Percentiles rank a stretch among this genome's conserved stretches.
These are phyloP conservation scores for Petrocephalus schoutedeni DNA, from an alignment of 2,797 vertebrate species.

Conservation along the genomic window DNA sequence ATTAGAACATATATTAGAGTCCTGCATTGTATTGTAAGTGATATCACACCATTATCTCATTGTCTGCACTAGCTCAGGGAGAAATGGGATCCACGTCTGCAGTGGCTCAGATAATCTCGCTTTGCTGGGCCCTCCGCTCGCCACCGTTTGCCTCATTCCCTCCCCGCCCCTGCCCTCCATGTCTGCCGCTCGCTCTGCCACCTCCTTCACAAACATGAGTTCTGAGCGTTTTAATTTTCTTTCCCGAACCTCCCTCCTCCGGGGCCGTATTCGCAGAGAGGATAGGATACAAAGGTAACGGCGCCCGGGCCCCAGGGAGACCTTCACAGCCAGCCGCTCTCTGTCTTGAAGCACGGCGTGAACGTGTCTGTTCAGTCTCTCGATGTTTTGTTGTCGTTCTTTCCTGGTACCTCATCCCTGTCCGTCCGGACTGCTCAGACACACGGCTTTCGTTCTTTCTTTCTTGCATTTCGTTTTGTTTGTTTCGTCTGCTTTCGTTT, in stretches of 20 bases:
- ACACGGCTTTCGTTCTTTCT: conserved; percentile 51
- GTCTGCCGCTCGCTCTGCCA: conserved; percentile 37
- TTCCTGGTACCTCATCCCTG: conserved; percentile 74
- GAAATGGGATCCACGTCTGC: not conserved
- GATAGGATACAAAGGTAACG: conserved; percentile 84
- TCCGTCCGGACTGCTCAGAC: conserved; percentile 69
- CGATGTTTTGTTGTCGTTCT: conserved; percentile 75
- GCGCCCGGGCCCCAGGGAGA: conserved; percentile 84
- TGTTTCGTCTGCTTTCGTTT: not conserved
- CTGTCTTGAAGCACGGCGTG: conserved; percentile 81
- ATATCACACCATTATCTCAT: not conserved
- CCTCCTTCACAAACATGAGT: conserved; percentile 49
- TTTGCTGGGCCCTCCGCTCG: not conserved
- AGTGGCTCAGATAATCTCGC: not conserved
- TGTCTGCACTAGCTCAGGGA: not conserved
- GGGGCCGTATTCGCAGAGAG: conserved; percentile 69
- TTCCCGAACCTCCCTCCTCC: conserved; percentile 93
- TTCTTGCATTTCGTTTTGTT: conserved; percentile 11
- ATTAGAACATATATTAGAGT: not conserved
- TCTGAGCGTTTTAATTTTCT: conserved; percentile 78
- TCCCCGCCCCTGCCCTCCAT: conserved; percentile 18
- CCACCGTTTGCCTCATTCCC: not conserved
- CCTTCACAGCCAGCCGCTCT: conserved; percentile 75
- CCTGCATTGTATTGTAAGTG: not conserved
- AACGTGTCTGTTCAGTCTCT: conserved; percentile 74